phyloP scores from a whole-genome alignment of 2,888 invertebrate species.

The Linnaemya tessellans region DNA sequence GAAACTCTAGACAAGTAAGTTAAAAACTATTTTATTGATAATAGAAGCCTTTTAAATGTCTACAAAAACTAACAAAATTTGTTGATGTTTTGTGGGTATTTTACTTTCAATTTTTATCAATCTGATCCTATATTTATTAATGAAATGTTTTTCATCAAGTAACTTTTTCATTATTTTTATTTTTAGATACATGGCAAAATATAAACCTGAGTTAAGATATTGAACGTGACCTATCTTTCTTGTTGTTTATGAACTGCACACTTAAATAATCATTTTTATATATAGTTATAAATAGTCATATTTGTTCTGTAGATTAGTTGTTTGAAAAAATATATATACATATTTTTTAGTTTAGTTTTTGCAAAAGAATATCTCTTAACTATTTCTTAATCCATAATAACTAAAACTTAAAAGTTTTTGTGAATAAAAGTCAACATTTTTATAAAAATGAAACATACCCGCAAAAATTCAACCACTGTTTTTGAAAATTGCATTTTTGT shows the following conservation, averaged over 20 bases:
- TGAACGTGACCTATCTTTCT: constrained; percentile 72
- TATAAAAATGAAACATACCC: constrained; percentile 3
- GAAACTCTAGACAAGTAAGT: constrained; percentile 96
- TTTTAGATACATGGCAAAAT: constrained; percentile 82
- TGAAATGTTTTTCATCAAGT: not conserved
- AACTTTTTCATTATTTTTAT: constrained; percentile 64
- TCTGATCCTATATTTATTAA: not conserved
- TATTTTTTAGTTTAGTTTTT: constrained; percentile 34
- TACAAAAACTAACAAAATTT: too few species aligned
- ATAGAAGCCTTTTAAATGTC: too few species aligned
- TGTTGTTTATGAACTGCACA: constrained; percentile 33
- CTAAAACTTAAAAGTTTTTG: constrained; percentile 14
- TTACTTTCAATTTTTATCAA: too few species aligned
- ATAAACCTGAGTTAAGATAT: constrained; percentile 82
- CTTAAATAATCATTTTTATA: constrained; percentile 53
- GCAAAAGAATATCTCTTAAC: constrained; percentile 28
- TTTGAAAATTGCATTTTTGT: not conserved
- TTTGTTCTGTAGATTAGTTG: constrained; percentile 59
- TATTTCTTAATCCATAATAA: constrained; percentile 19
- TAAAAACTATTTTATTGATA: not conserved
- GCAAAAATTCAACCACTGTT: not conserved
- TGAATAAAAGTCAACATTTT: constrained; percentile 8
- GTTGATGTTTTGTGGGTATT: too few species aligned
- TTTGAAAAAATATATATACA: constrained; percentile 39
- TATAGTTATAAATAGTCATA: constrained; percentile 56